These are phyloP conservation scores for Eilema caniola DNA, from an alignment of 2,888 invertebrate species.

Conservation along the genomic window DNA sequence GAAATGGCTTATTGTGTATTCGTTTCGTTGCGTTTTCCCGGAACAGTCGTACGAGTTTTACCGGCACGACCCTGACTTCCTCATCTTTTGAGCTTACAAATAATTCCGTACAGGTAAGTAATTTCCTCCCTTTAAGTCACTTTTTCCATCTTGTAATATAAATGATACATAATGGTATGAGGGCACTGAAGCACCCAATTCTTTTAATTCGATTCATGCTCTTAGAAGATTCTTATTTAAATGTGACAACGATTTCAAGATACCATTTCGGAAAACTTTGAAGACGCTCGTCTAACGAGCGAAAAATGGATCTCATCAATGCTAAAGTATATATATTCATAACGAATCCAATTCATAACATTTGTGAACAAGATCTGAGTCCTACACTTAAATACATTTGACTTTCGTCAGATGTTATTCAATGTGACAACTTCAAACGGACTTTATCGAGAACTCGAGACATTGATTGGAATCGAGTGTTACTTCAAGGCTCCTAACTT, in stretches of 20 bases:
- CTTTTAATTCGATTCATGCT: not conserved
- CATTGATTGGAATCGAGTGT: constrained; percentile 52
- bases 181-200: not conserved
- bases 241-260: constrained; percentile 12
- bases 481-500: constrained; percentile 42
- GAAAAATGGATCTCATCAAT: constrained; percentile 48
- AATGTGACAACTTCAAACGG: constrained; percentile 45
- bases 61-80: not conserved
- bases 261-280: constrained; percentile 12
- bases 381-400: constrained; percentile 47
- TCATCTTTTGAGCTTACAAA: not conserved
- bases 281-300: constrained; percentile 40
- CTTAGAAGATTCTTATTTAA: not conserved
- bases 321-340: constrained; percentile 39
- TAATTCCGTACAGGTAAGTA: not conserved
- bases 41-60: not conserved
- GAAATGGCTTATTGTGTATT: not conserved
- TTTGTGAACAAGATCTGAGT: constrained; percentile 37
- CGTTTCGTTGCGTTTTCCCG: not conserved
- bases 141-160: not conserved
- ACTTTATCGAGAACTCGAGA: constrained; percentile 46
- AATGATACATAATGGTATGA: not conserved
- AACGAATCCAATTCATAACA: constrained; percentile 52
- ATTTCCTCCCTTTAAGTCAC: not conserved
- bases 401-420: constrained; percentile 40